Conservation (phyloP, 2,888 invertebrate genomes). For the Gasteruption jaculator region DNA sequence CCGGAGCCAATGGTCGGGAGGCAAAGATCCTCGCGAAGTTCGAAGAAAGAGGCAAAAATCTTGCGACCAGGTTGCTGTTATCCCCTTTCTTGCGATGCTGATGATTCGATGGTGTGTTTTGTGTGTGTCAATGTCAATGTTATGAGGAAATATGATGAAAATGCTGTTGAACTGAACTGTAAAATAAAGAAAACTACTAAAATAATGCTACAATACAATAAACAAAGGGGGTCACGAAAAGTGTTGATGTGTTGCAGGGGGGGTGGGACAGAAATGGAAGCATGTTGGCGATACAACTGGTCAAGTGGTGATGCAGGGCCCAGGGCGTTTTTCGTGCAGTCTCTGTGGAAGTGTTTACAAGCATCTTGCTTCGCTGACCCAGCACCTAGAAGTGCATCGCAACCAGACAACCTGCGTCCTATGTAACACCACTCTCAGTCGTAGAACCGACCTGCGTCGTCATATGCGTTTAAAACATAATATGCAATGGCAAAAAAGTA, state of each 20-base stretch:
- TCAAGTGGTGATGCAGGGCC: slow-evolving; percentile 52
- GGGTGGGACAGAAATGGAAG: slow-evolving; percentile 52
- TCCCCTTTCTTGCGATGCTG: no score
- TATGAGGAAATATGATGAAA: no score
- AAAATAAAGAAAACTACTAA: slow-evolving; percentile 17
- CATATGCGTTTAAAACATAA: slow-evolving; percentile 51
- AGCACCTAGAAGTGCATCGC: slow-evolving; percentile 52
- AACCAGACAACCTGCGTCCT: slow-evolving; percentile 52
- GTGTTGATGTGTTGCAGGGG: slow-evolving; percentile 52
- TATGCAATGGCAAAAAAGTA: slow-evolving; percentile 51
- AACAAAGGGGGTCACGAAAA: slow-evolving; percentile 46
- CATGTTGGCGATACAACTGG: slow-evolving; percentile 50
- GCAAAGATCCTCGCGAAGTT: no score
- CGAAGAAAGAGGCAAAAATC: no score
- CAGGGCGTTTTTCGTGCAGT: slow-evolving; percentile 51
- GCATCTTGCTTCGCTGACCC: slow-evolving; percentile 51
- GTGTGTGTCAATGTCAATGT: no score
- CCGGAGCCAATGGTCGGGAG: no score
- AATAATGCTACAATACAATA: slow-evolving; percentile 9
- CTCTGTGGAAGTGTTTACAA: slow-evolving; percentile 52
- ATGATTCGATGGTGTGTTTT: no score
- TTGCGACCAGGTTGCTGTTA: no score
- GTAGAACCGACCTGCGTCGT: slow-evolving; percentile 51
- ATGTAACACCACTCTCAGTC: slow-evolving; percentile 52
- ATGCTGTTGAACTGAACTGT: no score